Conservation (phyloP, 2,888 invertebrate genomes). For the Drosophila aldrichi region DNA sequence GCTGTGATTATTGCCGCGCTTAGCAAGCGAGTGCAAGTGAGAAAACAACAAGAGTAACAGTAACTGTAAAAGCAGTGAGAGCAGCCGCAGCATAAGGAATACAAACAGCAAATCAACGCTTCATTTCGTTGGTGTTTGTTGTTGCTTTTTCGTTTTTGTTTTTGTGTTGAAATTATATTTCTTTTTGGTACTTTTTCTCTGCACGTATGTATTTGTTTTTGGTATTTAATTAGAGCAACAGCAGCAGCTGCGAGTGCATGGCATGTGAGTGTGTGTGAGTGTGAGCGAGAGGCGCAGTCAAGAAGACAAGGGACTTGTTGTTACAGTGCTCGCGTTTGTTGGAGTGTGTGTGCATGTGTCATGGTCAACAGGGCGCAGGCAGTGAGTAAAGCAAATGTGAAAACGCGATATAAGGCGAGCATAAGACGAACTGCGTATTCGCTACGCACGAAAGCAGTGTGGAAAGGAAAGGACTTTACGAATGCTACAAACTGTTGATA, state of each 20-base stretch:
- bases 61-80: not conserved
- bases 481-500: too few species aligned
- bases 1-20: conserved; percentile 57
- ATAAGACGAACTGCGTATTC: conserved; percentile 11
- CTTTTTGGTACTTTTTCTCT: conserved; percentile 6
- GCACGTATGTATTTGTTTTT: conserved; percentile 18
- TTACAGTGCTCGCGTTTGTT: not conserved
- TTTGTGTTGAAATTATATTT: conserved; percentile 53
- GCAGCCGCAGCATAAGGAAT: not conserved
- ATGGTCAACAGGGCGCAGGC: conserved; percentile 53
- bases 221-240: conserved; percentile 56
- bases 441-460: not conserved
- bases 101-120: conserved; percentile 24
- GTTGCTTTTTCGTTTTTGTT: conserved; percentile 4
- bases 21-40: conserved; percentile 11
- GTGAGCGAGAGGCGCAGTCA: conserved; percentile 11
- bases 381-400: conserved; percentile 7
- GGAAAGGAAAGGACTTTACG: too few species aligned
- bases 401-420: not conserved
- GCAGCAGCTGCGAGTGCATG: not conserved
- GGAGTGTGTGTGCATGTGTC: conserved; percentile 50
- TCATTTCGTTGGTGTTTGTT: conserved; percentile 44
- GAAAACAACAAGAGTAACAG: conserved; percentile 12
- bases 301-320: conserved; percentile 5
- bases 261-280: not conserved